These are phyloP conservation scores for Crotalus horridus DNA, from an alignment of 2,113 vertebrate species.

Conservation along the genomic window DNA sequence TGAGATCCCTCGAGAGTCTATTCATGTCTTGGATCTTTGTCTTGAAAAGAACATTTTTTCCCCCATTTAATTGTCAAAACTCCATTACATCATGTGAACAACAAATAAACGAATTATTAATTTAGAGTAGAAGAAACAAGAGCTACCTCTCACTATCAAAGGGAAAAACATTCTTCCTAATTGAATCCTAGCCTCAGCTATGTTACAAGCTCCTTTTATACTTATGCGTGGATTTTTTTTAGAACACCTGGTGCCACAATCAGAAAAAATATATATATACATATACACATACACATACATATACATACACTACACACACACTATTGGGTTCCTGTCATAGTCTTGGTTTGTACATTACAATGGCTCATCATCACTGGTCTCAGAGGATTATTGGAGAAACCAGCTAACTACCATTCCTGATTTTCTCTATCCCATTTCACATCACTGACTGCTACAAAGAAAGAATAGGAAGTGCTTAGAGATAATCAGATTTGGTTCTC, in stretches of 20 bases:
- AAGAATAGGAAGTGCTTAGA: neutral
- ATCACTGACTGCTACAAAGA: neutral
- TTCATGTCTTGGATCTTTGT: slow-evolving; percentile 38
- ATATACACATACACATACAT: too few relatives aligned
- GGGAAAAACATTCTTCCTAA: slow-evolving; percentile 19
- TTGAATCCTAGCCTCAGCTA: slow-evolving; percentile 10
- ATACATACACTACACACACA: too few relatives aligned
- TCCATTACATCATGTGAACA: slow-evolving; percentile 13
- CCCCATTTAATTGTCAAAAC: slow-evolving; percentile 44
- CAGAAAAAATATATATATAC: neutral
- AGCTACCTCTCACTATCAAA: slow-evolving; percentile 24
- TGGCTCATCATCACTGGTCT: neutral
- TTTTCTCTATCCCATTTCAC: neutral
- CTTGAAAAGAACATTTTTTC: slow-evolving; percentile 60
- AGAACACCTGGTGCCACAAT: slow-evolving; percentile 16
- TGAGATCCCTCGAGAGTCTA: slow-evolving; percentile 68
- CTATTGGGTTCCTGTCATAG: too few relatives aligned
- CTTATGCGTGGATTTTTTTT: neutral
- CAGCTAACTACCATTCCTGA: neutral
- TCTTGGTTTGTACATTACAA: neutral
- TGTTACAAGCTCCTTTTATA: neutral
- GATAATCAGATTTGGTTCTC: neutral
- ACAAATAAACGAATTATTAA: slow-evolving; percentile 9
- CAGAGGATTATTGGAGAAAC: neutral
- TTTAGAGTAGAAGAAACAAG: slow-evolving; percentile 31